phyloP scores from a whole-genome alignment of 23 tunicate genomes.

The Phallusia fumigata region DNA sequence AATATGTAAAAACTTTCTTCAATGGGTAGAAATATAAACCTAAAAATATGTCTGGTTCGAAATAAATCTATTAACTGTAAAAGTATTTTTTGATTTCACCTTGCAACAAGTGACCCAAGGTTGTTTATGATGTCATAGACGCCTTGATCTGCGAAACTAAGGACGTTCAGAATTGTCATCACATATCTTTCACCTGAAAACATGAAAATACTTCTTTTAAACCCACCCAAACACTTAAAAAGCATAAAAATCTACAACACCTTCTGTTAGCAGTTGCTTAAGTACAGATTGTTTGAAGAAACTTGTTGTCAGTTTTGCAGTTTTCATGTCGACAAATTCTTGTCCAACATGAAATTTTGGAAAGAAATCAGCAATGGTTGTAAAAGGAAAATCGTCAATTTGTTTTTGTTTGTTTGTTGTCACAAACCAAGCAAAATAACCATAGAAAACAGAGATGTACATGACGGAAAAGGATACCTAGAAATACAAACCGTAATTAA shows the following conservation, averaged over 20 bases:
- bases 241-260: no score
- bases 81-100: constrained; percentile 21
- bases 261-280: constrained; percentile 91
- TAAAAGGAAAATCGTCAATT: constrained; percentile 67
- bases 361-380: constrained; percentile 36
- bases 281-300: constrained; percentile 86
- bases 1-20: constrained; percentile 94
- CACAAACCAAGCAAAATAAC: constrained; percentile 73
- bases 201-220: no score
- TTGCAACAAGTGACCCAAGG: constrained; percentile 84
- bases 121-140: constrained; percentile 84
- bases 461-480: constrained; percentile 61
- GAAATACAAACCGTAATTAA: not conserved
- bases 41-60: constrained; percentile 5
- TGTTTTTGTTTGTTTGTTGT: constrained; percentile 30
- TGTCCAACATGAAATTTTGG: constrained; percentile 26
- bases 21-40: constrained; percentile 89
- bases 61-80: not conserved
- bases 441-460: constrained; percentile 47
- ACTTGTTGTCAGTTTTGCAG: constrained; percentile 64
- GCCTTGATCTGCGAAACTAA: constrained; percentile 88
- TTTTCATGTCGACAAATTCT: constrained; percentile 20
- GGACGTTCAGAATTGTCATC: constrained; percentile 82
- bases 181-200: constrained; percentile 80
- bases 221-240: no score